Evolutionary conservation across 2,888 invertebrate species (phyloP).

Genomic region (Acanthacorydalis orientalis): DNA sequence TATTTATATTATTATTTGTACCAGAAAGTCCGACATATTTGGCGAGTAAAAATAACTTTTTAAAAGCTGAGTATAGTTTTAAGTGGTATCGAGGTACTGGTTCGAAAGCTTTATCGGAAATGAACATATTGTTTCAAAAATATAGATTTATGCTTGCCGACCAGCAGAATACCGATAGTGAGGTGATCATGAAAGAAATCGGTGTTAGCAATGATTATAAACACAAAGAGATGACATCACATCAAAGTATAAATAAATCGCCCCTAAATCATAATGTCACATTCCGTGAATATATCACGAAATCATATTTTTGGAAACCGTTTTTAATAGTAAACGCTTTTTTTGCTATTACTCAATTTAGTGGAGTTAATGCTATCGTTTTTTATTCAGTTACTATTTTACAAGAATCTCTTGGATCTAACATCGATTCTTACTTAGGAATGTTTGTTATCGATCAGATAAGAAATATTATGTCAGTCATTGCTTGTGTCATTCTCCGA

Average conservation of each 20-base stretch:
- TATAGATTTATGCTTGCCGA: constrained; percentile 21
- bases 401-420: constrained; percentile 37
- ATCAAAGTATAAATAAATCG: not conserved
- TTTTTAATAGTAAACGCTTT: constrained; percentile 42
- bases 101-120: constrained; percentile 31
- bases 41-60: constrained; percentile 35
- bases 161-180: constrained; percentile 9
- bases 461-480: constrained; percentile 40
- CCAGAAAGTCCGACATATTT: constrained; percentile 58
- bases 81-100: constrained; percentile 40
- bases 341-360: constrained; percentile 49
- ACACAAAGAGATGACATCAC: not conserved
- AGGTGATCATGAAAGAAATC: not conserved
- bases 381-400: constrained; percentile 56
- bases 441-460: constrained; percentile 47
- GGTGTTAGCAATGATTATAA: constrained; percentile 20
- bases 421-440: constrained; percentile 45
- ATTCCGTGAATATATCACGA: constrained; percentile 18
- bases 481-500: constrained; percentile 44
- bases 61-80: constrained; percentile 39
- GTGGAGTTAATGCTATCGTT: constrained; percentile 53
- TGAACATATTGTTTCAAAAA: constrained; percentile 30
- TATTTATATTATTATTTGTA: constrained; percentile 32
- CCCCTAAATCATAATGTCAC: not conserved
- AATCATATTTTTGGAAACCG: constrained; percentile 38